Base-by-base conservation (phyloP, 2,888 invertebrate genomes). In the Rotaria magnacalcarata region DNA sequence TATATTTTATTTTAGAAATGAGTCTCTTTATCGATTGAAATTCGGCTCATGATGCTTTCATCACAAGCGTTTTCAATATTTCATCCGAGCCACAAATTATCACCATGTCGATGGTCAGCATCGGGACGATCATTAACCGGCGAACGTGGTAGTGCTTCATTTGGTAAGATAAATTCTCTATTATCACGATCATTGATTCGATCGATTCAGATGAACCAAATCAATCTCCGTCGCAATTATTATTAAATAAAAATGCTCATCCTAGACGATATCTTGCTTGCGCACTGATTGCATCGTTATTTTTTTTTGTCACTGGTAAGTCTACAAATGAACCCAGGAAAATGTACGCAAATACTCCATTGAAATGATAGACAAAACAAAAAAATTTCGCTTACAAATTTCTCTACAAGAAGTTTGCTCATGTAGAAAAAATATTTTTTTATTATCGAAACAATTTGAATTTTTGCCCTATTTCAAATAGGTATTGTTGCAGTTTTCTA, bases 51-150 rank as follows among this genome's bases (percentile, higher is more conserved):
- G 0, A 67, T 67, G 67, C 2, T 67, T 34, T 67, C 67, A 27
- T 80, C 75, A 24, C 75, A 80, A 80, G 75, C 75, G 2, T 43
- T 47, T 80, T 80, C 75, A 43, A 7, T n/a, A 21, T 80, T 80
- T 80, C 75, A 47, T 43, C 0, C 75, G 24, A 19, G 47, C 8
- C 41, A 14, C 2, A 80, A 43, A 80, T n/a, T 80, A 47, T 43
- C 75, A 10, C 21, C 19, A 10, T 80, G 75, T 43, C 41, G 43
- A 43, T 80, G 75, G 75, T 43, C 43, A 47, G 21, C 75, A 24
- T 21, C 75, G 10, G 43, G 75, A 24, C 75, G 47, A 80, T 80
- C 75, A 11, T 1, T 41, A 47, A n/a, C 43, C 10, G 34, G 2
- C 19, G 75, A 80, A 47, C 75, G 75, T 43, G 75, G 75, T 47